phyloP scores from a whole-genome alignment of 2,113 vertebrate genomes.

The Silurus meridionalis region DNA sequence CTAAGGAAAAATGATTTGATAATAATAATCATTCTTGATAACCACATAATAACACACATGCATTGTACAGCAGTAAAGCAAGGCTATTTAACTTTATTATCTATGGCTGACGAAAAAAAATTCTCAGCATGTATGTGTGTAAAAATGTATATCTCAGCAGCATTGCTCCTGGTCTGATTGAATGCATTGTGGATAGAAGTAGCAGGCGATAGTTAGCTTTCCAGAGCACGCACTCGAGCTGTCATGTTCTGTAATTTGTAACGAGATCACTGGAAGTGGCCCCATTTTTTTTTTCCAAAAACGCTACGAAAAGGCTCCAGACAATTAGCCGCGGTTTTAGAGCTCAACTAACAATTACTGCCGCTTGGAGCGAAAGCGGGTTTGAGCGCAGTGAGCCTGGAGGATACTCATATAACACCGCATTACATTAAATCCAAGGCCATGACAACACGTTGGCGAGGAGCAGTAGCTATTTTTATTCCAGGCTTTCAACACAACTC shows the following conservation, averaged over 20 bases:
- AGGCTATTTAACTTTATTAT: not conserved
- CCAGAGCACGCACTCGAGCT: conserved; percentile 61
- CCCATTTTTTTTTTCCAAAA: conserved; percentile 64
- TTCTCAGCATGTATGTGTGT: not conserved
- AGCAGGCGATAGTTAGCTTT: conserved; percentile 54
- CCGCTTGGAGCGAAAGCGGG: conserved; percentile 54
- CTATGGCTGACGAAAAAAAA: not conserved
- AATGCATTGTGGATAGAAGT: conserved; percentile 58
- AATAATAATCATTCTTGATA: not conserved
- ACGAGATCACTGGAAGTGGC: conserved; percentile 61
- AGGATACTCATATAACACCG: conserved; percentile 51
- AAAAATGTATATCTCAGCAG: not conserved
- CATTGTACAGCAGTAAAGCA: not conserved
- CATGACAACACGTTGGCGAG: conserved; percentile 61
- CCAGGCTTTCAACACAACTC: conserved; percentile 53
- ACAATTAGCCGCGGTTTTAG: conserved; percentile 61
- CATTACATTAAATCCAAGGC: conserved; percentile 44
- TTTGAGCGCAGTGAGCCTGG: conserved; percentile 58
- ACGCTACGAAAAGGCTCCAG: conserved; percentile 52
- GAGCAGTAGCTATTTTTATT: conserved; percentile 46
- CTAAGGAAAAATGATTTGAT: not conserved
- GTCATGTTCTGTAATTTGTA: conserved; percentile 44
- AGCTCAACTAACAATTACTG: conserved; percentile 65
- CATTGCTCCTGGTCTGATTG: conserved; percentile 30
- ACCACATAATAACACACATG: too few relatives aligned